Percentiles rank a stretch among this genome's conserved stretches.
Conservation (phyloP, 2,888 invertebrate species). For the Camponotus fellah region DNA sequence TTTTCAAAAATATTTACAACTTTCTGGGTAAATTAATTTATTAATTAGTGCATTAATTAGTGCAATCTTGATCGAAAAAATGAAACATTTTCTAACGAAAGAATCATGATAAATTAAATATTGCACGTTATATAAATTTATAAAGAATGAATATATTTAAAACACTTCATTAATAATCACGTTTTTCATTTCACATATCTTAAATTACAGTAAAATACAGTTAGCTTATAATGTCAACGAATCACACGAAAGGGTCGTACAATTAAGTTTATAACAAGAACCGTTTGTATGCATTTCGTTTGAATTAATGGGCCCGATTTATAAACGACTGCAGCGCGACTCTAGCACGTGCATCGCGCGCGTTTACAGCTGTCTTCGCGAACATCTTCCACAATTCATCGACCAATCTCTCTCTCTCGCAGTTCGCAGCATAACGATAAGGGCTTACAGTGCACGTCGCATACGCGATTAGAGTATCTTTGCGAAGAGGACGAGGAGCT, state of each 20-base stretch:
- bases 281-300: background rate
- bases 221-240: background rate
- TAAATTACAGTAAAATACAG: background rate
- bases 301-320: conserved; percentile 17
- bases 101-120: background rate
- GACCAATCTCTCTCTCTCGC: conserved; percentile 4
- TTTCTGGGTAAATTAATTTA: background rate
- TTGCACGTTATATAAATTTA: background rate
- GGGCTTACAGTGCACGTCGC: background rate
- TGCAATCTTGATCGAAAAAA: background rate
- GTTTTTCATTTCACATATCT: background rate
- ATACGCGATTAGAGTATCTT: conserved; percentile 34
- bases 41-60: no score
- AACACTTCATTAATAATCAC: background rate
- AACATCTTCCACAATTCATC: conserved; percentile 45
- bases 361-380: conserved; percentile 28
- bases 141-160: no score
- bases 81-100: background rate
- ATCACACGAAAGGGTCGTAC: background rate
- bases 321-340: background rate
- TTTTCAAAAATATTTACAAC: background rate
- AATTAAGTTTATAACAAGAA: background rate
- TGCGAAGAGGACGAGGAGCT: background rate
- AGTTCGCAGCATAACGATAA: conserved; percentile 35
- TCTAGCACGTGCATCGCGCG: background rate